Conservation (phyloP, 2,888 invertebrate species). For the Macrosiphum euphorbiae region DNA sequence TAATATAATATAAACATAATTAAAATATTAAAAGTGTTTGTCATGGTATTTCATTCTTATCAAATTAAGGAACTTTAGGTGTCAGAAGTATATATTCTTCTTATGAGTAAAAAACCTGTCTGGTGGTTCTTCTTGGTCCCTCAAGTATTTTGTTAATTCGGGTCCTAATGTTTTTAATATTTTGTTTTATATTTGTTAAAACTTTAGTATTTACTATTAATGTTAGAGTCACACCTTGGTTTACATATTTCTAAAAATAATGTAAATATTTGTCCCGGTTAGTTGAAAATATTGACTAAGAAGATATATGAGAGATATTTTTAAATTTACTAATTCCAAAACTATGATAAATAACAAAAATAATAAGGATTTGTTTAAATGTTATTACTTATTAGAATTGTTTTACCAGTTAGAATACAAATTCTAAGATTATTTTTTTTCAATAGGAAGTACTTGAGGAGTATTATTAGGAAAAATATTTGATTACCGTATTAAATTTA, state of each 20-base stretch:
- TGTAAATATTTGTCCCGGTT: conserved; percentile 47
- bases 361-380: conserved; percentile 29
- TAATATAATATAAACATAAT: conserved; percentile 53
- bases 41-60: conserved; percentile 65
- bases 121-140: conserved; percentile 62
- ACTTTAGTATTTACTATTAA: conserved; percentile 51
- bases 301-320: conserved; percentile 38
- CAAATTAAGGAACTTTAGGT: conserved; percentile 64
- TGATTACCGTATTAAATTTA: conserved; percentile 59
- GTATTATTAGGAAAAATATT: conserved; percentile 61
- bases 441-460: conserved; percentile 60
- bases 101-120: conserved; percentile 60
- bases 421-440: conserved; percentile 37
- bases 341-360: conserved; percentile 39
- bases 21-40: conserved; percentile 61
- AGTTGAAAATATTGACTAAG: conserved; percentile 49
- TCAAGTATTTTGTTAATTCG: conserved; percentile 63
- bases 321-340: conserved; percentile 8
- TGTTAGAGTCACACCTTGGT: conserved; percentile 60
- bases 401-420: conserved; percentile 46
- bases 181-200: conserved; percentile 55
- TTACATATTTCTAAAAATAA: conserved; percentile 54
- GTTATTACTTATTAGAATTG: conserved; percentile 48
- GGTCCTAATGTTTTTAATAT: conserved; percentile 61
- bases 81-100: conserved; percentile 59